Conservation (phyloP, 2,113 vertebrate species). For the Isichthys henryi region DNA sequence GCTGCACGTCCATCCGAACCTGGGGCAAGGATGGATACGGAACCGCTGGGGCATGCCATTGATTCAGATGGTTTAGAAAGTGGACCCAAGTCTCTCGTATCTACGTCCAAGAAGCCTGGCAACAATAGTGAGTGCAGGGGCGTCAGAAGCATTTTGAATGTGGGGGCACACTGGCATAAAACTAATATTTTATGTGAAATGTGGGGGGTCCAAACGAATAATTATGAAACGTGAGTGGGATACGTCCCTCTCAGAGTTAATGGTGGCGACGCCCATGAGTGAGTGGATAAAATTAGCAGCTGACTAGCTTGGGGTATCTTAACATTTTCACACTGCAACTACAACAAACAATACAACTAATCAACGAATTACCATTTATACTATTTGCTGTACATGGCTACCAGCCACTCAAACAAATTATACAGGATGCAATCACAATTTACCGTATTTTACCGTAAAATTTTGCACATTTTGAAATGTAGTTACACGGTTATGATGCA, state of each 20-base stretch:
- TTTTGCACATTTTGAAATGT: not conserved
- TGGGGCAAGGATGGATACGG: constrained; percentile 10
- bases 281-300: constrained; percentile 19
- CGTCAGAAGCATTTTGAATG: too few species aligned
- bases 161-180: too few species aligned
- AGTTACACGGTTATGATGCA: not conserved
- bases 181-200: too few species aligned
- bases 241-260: too few species aligned
- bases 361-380: not conserved
- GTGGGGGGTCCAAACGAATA: too few species aligned
- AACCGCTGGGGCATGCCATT: constrained; percentile 17
- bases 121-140: constrained; percentile 45
- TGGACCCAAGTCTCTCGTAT: constrained; percentile 25
- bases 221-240: too few species aligned
- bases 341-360: not conserved
- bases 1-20: constrained; percentile 30
- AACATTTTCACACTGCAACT: not conserved
- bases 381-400: not conserved
- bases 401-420: not conserved
- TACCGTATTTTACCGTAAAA: not conserved
- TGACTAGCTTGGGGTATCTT: not conserved
- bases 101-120: constrained; percentile 42
- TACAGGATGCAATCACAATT: not conserved
- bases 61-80: constrained; percentile 16
- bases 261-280: constrained; percentile 30